Base-by-base conservation (phyloP, 2,888 invertebrate species). In the Pachydiplax longipennis region DNA sequence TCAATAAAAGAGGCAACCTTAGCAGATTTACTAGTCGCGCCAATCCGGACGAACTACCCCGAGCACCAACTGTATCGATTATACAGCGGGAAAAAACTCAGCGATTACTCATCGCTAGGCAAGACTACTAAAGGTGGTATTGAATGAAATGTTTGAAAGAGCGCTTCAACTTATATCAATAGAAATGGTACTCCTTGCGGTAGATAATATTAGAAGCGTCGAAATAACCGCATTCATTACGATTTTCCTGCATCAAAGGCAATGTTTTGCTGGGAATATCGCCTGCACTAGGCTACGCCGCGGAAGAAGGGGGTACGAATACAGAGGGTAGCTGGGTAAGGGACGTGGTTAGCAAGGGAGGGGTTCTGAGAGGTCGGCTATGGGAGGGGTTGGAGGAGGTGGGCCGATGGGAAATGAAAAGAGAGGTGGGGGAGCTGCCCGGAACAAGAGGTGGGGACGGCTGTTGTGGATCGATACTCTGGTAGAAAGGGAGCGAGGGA, bases 21-120 rank as follows among this genome's bases (percentile, higher is more conserved):
- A 73, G 73, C 37, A 22, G 40, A 37, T 37, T 81, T 81, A 81
- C 81, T 81, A 73, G 81, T 81, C 81, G 81, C 81, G 81, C 81
- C 81, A 40, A 81, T 81, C 40, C 22, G 81, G 40, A 22, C 40
- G 81, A 87, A 87, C 61, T 87, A 87, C 87, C 22, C 87, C 87
- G 37, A 87, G 37, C 87, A 37, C 87, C 31, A 61, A 61, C 35
- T 87, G 61, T 35, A 87, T 87, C 87, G 87, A 87, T 87, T 87
- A 87, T 35, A n/a, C 58, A 31, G 87, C 87, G 83, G 31, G 37
- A 61, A 83, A 83, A 87, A 87, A 87, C 87, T 58, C 37, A 0
- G 13, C 53, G 87, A 87, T 87, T 87, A 87, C 87, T 87, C 87
- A 87, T 87, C 61, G 65, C 61, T 61, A 61, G 35, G 73, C 73